A percentile compares a stretch with the other conserved stretches of the same genome.
Evolutionary conservation across 2,113 vertebrate species (phyloP).

Genomic region (Lophotis ruficrista): DNA sequence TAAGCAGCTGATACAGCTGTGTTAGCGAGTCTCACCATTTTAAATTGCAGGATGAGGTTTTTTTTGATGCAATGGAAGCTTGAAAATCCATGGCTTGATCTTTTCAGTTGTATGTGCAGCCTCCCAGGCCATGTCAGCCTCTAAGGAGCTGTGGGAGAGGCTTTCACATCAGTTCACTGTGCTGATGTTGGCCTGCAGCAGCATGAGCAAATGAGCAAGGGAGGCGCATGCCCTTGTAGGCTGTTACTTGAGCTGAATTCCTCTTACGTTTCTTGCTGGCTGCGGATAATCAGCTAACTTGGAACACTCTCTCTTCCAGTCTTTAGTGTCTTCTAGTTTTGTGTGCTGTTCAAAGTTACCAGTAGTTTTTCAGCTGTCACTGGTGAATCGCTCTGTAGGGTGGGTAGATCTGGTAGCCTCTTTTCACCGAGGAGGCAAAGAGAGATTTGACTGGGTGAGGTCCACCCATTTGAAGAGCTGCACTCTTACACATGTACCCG

Average conservation of each 20-base stretch:
- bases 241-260: neutral
- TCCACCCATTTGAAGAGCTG: neutral
- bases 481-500: accelerated
- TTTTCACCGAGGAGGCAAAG: neutral
- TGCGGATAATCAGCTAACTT: neutral
- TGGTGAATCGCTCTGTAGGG: neutral
- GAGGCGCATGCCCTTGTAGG: neutral
- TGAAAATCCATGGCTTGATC: neutral
- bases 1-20: neutral
- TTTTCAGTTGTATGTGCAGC: neutral
- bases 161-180: neutral
- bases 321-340: neutral
- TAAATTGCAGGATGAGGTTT: neutral
- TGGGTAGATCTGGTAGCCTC: neutral
- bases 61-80: neutral
- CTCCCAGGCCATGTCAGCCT: neutral
- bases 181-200: neutral
- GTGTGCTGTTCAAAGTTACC: neutral
- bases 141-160: neutral
- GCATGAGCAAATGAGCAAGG: neutral
- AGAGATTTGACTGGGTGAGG: neutral
- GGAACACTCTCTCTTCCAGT: neutral
- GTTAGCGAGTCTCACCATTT: neutral
- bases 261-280: neutral
- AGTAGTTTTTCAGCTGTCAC: neutral